Conservation (phyloP, 1,140 invertebrate genomes). For the Apis florea region DNA sequence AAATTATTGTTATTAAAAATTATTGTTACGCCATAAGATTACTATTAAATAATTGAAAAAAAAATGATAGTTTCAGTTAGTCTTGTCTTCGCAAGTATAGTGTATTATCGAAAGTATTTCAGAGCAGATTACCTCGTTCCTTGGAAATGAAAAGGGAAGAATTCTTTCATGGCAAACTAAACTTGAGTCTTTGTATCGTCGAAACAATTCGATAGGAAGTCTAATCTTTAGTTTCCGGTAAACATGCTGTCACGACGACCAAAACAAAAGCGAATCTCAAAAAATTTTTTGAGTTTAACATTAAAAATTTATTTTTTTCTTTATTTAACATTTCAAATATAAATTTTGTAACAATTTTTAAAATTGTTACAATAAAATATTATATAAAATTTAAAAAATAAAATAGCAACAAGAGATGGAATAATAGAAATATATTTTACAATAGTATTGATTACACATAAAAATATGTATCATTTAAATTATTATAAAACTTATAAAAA, state of each 20-base stretch:
- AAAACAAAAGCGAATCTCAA: slow-evolving; percentile 34
- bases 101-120: slow-evolving; percentile 11
- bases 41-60: slow-evolving; percentile 3
- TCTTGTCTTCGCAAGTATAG: neutral
- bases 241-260: slow-evolving; percentile 30
- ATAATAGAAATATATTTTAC: slow-evolving; percentile 11
- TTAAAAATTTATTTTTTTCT: neutral
- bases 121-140: slow-evolving; percentile 65
- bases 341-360: neutral
- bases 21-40: slow-evolving; percentile 2
- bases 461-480: neutral
- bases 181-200: slow-evolving; percentile 30
- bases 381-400: neutral
- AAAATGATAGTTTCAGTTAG: neutral
- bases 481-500: neutral
- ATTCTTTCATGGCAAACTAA: slow-evolving; percentile 70
- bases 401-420: neutral
- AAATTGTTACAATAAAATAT: neutral
- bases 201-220: slow-evolving; percentile 14
- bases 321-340: neutral
- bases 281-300: neutral
- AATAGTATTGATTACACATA: neutral
- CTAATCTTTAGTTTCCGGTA: neutral
- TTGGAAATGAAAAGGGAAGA: slow-evolving; percentile 56
- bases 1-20: neutral